Percentiles rank a stretch among this genome's conserved stretches.
These are phyloP conservation scores for Hydriomena furcata DNA, from an alignment of 2,888 invertebrate genomes.

Conservation along the genomic window DNA sequence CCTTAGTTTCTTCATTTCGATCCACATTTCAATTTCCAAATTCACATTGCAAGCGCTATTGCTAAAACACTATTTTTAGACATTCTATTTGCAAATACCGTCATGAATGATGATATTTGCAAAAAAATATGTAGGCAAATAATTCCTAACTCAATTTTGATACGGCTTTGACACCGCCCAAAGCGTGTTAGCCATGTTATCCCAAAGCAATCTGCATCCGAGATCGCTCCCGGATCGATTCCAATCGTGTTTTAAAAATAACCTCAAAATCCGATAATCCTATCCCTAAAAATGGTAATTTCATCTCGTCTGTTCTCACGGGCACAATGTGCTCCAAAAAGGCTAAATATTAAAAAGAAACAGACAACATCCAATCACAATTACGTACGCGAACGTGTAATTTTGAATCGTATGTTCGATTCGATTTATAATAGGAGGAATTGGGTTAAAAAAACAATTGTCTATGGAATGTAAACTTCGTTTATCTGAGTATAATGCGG, in stretches of 20 bases:
- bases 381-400: conserved; percentile 62
- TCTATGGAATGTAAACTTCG: conserved; percentile 25
- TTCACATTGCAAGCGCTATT: too few species aligned
- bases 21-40: too few species aligned
- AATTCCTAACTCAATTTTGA: conserved; percentile 24
- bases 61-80: too few species aligned
- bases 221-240: conserved; percentile 56
- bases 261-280: conserved; percentile 72
- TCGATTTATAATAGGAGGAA: conserved; percentile 48
- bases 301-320: conserved; percentile 73
- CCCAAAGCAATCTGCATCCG: conserved; percentile 59
- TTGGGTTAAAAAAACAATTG: conserved; percentile 35
- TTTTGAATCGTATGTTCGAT: conserved; percentile 56
- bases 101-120: too few species aligned
- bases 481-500: not conserved
- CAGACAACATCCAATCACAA: conserved; percentile 77
- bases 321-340: conserved; percentile 71
- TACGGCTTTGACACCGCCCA: conserved; percentile 53
- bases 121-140: conserved; percentile 32
- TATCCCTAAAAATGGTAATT: conserved; percentile 82
- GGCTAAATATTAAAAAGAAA: conserved; percentile 56
- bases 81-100: too few species aligned
- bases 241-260: conserved; percentile 57
- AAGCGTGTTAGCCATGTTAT: conserved; percentile 67
- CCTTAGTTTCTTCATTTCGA: too few species aligned